Conservation (phyloP, 2,797 vertebrate genomes). For the Trichosurus vulpecula region DNA sequence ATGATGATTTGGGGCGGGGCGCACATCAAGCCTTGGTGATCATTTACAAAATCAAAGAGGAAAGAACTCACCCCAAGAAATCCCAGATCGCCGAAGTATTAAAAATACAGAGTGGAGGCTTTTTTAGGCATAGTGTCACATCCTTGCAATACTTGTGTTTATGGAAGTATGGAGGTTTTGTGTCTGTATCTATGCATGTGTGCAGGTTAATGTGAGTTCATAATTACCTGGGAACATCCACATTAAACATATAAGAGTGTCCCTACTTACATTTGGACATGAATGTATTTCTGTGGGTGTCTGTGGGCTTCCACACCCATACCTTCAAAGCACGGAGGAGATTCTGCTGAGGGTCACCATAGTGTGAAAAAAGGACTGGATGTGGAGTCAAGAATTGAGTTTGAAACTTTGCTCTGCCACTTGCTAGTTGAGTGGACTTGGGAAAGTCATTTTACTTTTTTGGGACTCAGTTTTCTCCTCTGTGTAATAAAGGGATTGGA, state of each 20-base stretch:
- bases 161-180: background rate
- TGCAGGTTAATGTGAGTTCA: slow-evolving; percentile 43
- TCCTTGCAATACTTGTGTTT: background rate
- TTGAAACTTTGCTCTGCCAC: background rate
- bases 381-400: background rate
- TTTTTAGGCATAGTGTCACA: slow-evolving; percentile 8
- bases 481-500: background rate
- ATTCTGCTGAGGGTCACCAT: background rate
- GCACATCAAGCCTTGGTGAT: background rate
- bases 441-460: background rate
- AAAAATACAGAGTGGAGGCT: background rate
- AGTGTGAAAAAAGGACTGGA: background rate
- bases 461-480: background rate
- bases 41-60: background rate
- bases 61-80: background rate
- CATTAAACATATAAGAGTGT: slow-evolving; percentile 47
- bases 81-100: background rate
- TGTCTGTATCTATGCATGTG: slow-evolving; percentile 34
- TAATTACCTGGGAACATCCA: slow-evolving; percentile 40
- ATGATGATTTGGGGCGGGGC: background rate
- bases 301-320: slow-evolving; percentile 33
- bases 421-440: background rate
- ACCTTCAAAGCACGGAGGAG: slow-evolving; percentile 8
- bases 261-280: slow-evolving; percentile 21
- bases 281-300: background rate